Conservation (phyloP, 2,113 vertebrate species). For the Cyanistes caeruleus region DNA sequence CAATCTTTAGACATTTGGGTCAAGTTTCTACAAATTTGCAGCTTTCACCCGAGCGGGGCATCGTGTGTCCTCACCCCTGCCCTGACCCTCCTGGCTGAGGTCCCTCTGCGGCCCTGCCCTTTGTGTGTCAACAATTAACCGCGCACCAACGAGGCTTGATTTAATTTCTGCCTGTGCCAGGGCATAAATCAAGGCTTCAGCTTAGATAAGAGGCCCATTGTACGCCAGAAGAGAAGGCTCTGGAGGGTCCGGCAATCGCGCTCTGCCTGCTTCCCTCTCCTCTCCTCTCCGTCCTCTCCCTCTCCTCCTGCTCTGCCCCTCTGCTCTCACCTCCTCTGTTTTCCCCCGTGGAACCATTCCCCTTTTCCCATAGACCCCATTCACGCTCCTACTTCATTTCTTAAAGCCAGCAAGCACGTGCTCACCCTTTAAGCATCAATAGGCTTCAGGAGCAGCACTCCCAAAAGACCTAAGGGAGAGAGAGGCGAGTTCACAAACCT, state of each 20-base stretch:
- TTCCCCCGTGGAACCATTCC: neutral
- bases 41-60: slow-evolving; percentile 61
- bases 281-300: neutral
- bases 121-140: slow-evolving; percentile 68
- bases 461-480: neutral
- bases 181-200: slow-evolving; percentile 37
- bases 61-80: slow-evolving; percentile 54
- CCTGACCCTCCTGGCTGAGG: slow-evolving; percentile 63
- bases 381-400: neutral
- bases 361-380: neutral
- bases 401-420: neutral
- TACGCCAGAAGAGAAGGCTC: neutral
- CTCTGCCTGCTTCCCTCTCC: neutral
- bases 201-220: slow-evolving; percentile 33
- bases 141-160: slow-evolving; percentile 16
- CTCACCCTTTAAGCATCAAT: neutral
- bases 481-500: neutral
- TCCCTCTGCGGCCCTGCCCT: slow-evolving; percentile 53
- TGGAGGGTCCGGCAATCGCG: accelerated
- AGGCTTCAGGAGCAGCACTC: neutral
- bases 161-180: slow-evolving; percentile 52
- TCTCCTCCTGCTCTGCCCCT: neutral
- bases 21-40: slow-evolving; percentile 78
- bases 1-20: slow-evolving; percentile 77
- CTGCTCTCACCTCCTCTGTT: accelerated